These are phyloP conservation scores for Merodon equestris DNA, from an alignment of 2,888 invertebrate species.

Conservation along the genomic window DNA sequence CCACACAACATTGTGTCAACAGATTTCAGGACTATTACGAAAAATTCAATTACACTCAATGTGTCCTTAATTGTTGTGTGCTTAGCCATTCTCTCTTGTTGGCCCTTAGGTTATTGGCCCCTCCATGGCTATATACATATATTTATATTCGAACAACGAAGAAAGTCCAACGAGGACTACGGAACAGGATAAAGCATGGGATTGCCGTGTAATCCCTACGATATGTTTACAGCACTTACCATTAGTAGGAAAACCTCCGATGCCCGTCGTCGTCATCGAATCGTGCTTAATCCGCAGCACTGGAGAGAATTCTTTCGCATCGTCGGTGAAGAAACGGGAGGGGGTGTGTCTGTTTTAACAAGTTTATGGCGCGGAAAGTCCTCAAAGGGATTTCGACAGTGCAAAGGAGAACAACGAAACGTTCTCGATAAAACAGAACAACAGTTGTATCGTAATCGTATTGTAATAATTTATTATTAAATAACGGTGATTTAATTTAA, in stretches of 20 bases:
- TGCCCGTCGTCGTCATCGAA: conserved; percentile 1
- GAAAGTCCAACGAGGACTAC: too few species aligned
- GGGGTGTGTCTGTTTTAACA: not conserved
- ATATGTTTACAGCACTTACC: conserved; percentile 46
- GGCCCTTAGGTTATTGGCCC: conserved; percentile 20
- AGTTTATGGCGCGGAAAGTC: conserved; percentile 32
- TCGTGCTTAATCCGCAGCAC: too few species aligned
- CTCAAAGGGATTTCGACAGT: conserved; percentile 5
- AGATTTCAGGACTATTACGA: conserved; percentile 27
- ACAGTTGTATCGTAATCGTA: too few species aligned
- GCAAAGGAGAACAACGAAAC: not conserved
- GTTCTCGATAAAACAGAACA: conserved; percentile 3
- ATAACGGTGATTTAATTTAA: conserved; percentile 38
- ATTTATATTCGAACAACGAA: too few species aligned
- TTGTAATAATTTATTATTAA: conserved; percentile 29
- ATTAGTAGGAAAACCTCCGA: conserved; percentile 37
- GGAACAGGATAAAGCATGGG: conserved; percentile 4
- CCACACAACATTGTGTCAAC: conserved; percentile 38
- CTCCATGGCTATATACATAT: not conserved
- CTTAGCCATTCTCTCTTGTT: conserved; percentile 38
- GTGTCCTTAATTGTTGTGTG: conserved; percentile 57
- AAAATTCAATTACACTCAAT: conserved; percentile 59
- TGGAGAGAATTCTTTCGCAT: too few species aligned
- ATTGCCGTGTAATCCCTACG: conserved; percentile 44
- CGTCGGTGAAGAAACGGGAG: too few species aligned